These are phyloP conservation scores for Pentamera pediparva DNA, from an alignment of 53 echinoderm and acorn worm genomes.

Conservation along the genomic window DNA sequence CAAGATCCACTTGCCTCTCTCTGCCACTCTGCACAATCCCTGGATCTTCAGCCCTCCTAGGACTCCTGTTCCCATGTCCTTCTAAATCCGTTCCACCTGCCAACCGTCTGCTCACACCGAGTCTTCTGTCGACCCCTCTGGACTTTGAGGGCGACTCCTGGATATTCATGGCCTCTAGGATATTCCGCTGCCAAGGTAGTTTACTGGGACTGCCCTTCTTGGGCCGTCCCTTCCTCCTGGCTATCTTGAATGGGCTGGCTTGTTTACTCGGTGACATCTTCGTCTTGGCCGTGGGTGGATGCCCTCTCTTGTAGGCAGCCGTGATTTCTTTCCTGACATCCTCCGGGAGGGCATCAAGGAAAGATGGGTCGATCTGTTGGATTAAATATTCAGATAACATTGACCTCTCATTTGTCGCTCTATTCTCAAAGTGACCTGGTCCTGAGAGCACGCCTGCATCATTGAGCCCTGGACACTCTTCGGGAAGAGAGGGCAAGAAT, in stretches of 20 bases:
- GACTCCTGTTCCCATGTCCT: too few species aligned
- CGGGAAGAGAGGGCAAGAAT: too few species aligned
- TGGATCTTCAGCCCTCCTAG: too few species aligned
- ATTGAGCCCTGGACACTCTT: too few species aligned
- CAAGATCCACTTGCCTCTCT: too few species aligned
- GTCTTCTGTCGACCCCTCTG: not conserved
- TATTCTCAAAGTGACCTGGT: too few species aligned
- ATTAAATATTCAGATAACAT: too few species aligned
- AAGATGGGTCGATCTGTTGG: conserved; percentile 89
- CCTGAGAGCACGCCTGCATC: too few species aligned
- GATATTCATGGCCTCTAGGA: conserved; percentile 19
- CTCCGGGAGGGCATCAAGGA: conserved; percentile 79
- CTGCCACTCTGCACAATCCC: too few species aligned
- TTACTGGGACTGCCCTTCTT: conserved; percentile 52
- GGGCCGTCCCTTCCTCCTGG: conserved; percentile 54
- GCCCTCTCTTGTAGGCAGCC: conserved; percentile 60
- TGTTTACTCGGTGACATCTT: conserved; percentile 32
- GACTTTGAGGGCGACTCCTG: conserved; percentile 9
- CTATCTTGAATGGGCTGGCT: conserved; percentile 58
- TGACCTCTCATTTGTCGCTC: too few species aligned
- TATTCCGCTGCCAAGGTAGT: conserved; percentile 21
- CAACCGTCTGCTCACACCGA: too few species aligned
- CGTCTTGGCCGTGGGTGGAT: not conserved
- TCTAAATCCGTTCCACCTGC: too few species aligned
- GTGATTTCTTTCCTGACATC: conserved; percentile 73